Evolutionary conservation across 2,888 invertebrate species (phyloP).

Genomic region (Sicus ferrugineus): DNA sequence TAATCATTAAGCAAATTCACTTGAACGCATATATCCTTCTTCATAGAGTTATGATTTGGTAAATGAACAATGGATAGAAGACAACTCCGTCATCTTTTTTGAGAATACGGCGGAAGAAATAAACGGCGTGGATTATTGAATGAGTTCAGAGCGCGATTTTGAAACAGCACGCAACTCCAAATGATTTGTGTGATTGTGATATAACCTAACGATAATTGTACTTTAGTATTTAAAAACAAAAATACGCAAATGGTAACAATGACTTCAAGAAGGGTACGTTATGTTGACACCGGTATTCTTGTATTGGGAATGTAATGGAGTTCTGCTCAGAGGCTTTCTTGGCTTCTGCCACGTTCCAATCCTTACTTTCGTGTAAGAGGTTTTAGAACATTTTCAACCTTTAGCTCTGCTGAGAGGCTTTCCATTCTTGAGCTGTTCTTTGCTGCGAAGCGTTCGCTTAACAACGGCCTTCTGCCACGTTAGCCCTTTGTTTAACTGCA

Average conservation of each 20-base stretch:
- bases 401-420: too few species aligned
- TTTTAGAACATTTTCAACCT: too few species aligned
- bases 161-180: constrained; percentile 32
- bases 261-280: background rate
- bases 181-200: constrained; percentile 37
- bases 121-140: constrained; percentile 21
- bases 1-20: constrained; percentile 35
- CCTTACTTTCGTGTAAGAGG: too few species aligned
- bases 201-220: background rate
- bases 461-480: too few species aligned
- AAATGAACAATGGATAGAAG: constrained; percentile 55
- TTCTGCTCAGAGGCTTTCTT: too few species aligned
- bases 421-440: background rate
- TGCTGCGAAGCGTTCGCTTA: background rate
- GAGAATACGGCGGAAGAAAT: constrained; percentile 15
- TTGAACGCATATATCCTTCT: constrained; percentile 50
- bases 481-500: too few species aligned
- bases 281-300: background rate
- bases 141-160: constrained; percentile 13
- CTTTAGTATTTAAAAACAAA: background rate
- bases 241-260: background rate
- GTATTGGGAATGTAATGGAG: background rate
- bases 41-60: constrained; percentile 57
- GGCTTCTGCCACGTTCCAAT: too few species aligned
- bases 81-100: constrained; percentile 36